Evolutionary conservation across 1,140 invertebrate species (phyloP), one percentile per base, ranked within the genome.

Genomic region (Panagrolaimus sp.): DNA sequence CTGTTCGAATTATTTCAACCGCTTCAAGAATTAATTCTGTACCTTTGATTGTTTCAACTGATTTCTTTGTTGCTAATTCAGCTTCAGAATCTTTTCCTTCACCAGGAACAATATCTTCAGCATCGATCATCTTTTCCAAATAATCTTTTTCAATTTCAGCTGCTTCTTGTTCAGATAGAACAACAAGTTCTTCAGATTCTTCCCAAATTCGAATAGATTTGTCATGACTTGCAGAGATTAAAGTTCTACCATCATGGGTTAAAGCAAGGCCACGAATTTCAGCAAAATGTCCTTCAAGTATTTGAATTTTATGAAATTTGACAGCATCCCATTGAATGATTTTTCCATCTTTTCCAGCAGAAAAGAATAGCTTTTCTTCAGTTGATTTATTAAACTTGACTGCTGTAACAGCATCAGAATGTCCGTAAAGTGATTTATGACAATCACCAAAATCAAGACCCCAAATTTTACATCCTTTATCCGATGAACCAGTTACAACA

Each of bases 361-460:
- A 91, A 83, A 97, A 97, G 80, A 98, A 90, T 79, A 94, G 88
- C 85, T 97, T 93, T 6, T 95, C 96, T 70, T 89, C 73, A 9
- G 38, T 32, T 38, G 5, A 89, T 0, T 91, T 90, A 15, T 96
- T 88, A 81, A 98, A 98, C 77, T 89, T 87, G 4, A 97, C 80
- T 62, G 89, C 89, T 63, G 91, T 95, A 1, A 98, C 89, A 7
- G 83, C 84, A 83, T 96, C 93, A 79, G 97, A 93, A 84, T 98
- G 95, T 1, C 93, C 94, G 85, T 87, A 88, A 69, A 88, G 84
- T 58, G 86, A 88, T 70, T 85, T 86, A 72, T 86, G 85, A 78
- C 94, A 97, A 84, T 99, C 94, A 21, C 96, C 96, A 86, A 96
- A 98, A 84, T 98, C 94, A 83, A 98, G 88, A 55, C 95, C 94